Evolutionary conservation across 2,888 invertebrate genomes (phyloP).

Genomic region (Caenorhabditis macrosperma): DNA sequence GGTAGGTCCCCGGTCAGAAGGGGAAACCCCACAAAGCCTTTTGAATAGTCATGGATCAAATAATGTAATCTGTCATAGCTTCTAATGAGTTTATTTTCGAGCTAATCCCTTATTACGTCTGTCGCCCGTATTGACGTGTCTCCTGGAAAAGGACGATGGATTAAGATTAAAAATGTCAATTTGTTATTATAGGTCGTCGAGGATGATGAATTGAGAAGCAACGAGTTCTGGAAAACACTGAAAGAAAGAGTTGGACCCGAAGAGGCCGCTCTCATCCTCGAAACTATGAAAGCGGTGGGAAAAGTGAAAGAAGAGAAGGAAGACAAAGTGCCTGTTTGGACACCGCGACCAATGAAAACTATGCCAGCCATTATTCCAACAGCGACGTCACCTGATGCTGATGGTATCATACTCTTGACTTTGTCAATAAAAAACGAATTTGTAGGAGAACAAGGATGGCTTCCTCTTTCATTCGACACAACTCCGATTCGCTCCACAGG

Average conservation of each 20-base stretch:
- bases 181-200: constrained; percentile 22
- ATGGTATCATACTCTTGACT: too few species aligned
- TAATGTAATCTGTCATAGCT: constrained; percentile 4
- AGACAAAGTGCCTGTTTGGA: constrained; percentile 14
- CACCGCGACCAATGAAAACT: neutral
- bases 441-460: constrained; percentile 55
- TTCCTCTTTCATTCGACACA: constrained; percentile 56
- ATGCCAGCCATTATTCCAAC: neutral
- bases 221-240: constrained; percentile 31
- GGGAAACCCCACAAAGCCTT: constrained; percentile 15
- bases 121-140: constrained; percentile 16
- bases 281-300: constrained; percentile 23
- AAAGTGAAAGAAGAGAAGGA: constrained; percentile 27
- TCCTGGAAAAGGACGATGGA: constrained; percentile 7
- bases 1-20: neutral
- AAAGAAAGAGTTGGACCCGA: constrained; percentile 12
- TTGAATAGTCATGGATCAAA: constrained; percentile 26
- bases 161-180: constrained; percentile 12
- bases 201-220: constrained; percentile 28
- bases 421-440: neutral
- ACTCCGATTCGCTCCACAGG: constrained; percentile 50
- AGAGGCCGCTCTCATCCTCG: constrained; percentile 16
- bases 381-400: constrained; percentile 1
- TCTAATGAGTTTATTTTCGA: constrained; percentile 32
- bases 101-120: constrained; percentile 26